Conservation (phyloP, 2,797 vertebrate genomes). For the Cetoscarus ocellatus region DNA sequence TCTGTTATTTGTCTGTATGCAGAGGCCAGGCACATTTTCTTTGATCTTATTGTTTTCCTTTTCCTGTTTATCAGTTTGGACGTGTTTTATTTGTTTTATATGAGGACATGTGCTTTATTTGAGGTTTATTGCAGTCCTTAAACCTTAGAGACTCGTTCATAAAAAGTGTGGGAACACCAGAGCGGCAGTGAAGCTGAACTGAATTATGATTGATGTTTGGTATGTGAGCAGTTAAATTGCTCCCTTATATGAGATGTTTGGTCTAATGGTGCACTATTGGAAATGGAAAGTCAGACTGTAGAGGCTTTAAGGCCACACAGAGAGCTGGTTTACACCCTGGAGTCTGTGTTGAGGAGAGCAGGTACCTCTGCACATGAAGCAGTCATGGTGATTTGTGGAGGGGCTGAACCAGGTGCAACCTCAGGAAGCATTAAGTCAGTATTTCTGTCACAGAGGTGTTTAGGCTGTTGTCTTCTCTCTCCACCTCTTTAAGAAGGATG, state of each 20-base stretch:
- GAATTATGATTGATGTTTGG: constrained; percentile 30
- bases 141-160: neutral
- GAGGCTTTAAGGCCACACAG: constrained; percentile 22
- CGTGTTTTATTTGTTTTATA: neutral
- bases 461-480: constrained; percentile 33
- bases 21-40: neutral
- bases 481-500: constrained; percentile 9
- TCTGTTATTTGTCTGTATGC: no score
- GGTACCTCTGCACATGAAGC: constrained; percentile 9
- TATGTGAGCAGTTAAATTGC: constrained; percentile 7
- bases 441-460: constrained; percentile 51
- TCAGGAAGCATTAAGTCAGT: constrained; percentile 31
- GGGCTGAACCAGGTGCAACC: constrained; percentile 52
- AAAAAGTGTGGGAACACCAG: constrained; percentile 9
- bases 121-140: neutral
- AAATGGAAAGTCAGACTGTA: constrained; percentile 26
- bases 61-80: neutral
- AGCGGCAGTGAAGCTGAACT: constrained; percentile 6
- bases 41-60: neutral
- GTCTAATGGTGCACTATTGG: constrained; percentile 25
- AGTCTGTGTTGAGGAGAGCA: constrained; percentile 15
- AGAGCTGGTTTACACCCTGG: constrained; percentile 3
- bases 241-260: constrained; percentile 4
- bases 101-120: neutral
- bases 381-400: constrained; percentile 58